Evolutionary conservation across 2,888 invertebrate genomes (phyloP), one percentile per base, ranked within the genome.

Genomic region (Chironomus tentans): DNA sequence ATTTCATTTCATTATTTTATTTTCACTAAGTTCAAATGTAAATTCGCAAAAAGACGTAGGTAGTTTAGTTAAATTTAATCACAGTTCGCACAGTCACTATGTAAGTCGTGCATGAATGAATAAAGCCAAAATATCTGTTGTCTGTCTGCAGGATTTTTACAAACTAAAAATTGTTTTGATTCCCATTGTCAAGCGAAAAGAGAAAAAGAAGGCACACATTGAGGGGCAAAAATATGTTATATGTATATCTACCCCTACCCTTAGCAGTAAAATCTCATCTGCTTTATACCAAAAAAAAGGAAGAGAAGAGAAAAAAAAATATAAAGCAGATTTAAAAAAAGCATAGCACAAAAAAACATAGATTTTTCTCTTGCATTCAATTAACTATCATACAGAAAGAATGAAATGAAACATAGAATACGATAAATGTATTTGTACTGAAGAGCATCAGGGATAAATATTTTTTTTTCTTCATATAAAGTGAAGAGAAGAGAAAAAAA

Each of bases 61-160:
- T 38, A 38, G 38, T 38, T 38, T 38, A 38, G 38, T 38, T 38
- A 38, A 38, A 38, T 38, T 38, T 38, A 38, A 38, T 38, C 38
- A 38, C 38, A 38, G 38, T 38, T 38, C 38, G 38, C 38, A 38
- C 38, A 38, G 38, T 38, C 38, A 38, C 38, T 38, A 7, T 38
- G 38, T 38, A 38, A 38, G 38, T 38, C 38, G 38, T 38, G 38
- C 38, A 38, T 38, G 38, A 38, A 38, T 38, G 38, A 38, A 38
- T 38, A 24, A 65, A 24, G 22, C 13, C 21, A 50, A 47, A 47
- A 74, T 74, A 74, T 74, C 72, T 46, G 70, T 77, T 83, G 82
- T 83, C 82, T 83, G 83, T 82, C 83, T 83, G 82, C 77, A 72
- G 82, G 82, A 81, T 82, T 82, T 82, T 82, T 80, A 81, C 82